Evolutionary conservation across 2,888 invertebrate species (phyloP), one percentile per base, ranked within the genome.

Genomic region (Tanypteryx hageni): DNA sequence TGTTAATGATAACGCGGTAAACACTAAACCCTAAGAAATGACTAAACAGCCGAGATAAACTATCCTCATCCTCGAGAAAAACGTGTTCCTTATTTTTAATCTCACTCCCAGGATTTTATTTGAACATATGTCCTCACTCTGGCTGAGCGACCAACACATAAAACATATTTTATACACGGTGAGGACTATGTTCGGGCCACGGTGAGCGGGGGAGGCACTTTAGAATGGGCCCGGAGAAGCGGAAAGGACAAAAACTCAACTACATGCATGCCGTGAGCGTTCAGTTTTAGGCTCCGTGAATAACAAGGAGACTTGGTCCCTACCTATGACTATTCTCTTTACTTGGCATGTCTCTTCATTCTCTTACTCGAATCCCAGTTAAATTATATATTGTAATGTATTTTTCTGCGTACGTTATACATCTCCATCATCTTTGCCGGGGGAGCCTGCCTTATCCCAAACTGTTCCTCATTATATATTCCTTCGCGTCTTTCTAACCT

Each of bases 201-300:
- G 44, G 44, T 3, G 44, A 44, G 44, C 44, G 44, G 44, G 44
- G 44, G 44, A 44, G 44, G 44, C 44, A 44, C 44, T 44, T 44
- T 44, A 76, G 76, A 22, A 27, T 13, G 76, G 76, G 27, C 27
- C 22, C 76, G 76, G 27, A 14, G 76, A 76, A 76, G 76, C 22
- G 27, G 76, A 76, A 68, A 76, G 76, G 27, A 76, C 76, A 76
- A 76, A 76, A 76, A 76, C 76, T 76, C 27, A 27, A 76, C 22
- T 27, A 76, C 76, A 13, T 76, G 27, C 13, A 76, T 27, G 76
- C 76, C 76, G 22, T n/a, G 22, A 76, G 76, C 76, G 22, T 76
- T 76, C 76, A 27, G 22, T 22, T 27, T 76, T 76, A 76, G 76
- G 27, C 76, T 13, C 76, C 76, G 76, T 76, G 76, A 76, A 76